phyloP scores from a whole-genome alignment of 23 tunicate species.

The Ciona savignyi region DNA sequence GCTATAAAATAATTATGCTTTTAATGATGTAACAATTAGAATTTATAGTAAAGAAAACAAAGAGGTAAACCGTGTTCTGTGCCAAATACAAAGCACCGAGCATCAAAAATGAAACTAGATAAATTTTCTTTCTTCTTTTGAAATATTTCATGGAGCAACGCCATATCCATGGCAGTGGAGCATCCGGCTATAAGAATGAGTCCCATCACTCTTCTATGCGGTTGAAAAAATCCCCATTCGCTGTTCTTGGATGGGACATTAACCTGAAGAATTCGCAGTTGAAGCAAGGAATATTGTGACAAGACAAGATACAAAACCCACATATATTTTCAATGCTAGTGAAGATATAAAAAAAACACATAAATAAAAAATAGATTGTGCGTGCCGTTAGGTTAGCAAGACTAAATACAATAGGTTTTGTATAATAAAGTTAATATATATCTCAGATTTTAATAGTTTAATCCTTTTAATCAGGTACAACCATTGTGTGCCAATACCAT shows the following conservation, averaged over 20 bases:
- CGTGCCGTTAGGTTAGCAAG: too few species aligned
- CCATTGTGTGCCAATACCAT: neutral
- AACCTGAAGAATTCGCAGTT: constrained; percentile 14
- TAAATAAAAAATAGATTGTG: neutral
- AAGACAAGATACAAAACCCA: neutral
- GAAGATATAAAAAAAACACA: neutral
- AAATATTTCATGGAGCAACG: constrained; percentile 51
- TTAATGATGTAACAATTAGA: too few species aligned
- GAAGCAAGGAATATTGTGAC: too few species aligned
- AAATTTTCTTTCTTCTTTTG: constrained; percentile 50
- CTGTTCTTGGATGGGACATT: constrained; percentile 40
- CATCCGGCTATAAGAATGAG: constrained; percentile 57
- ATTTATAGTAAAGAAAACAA: too few species aligned
- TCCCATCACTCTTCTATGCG: constrained; percentile 72
- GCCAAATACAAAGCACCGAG: constrained; percentile 88
- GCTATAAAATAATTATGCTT: too few species aligned
- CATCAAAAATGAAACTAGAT: constrained; percentile 42
- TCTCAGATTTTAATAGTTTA: too few species aligned
- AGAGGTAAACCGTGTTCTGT: constrained; percentile 40
- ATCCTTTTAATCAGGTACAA: too few species aligned
- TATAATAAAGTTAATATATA: too few species aligned
- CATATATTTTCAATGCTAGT: neutral
- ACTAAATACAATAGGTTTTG: too few species aligned
- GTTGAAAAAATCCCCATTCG: constrained; percentile 82
- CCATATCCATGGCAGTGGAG: constrained; percentile 77